Base-by-base conservation (phyloP, 1,140 invertebrate genomes). In the Cephus cinctus region DNA sequence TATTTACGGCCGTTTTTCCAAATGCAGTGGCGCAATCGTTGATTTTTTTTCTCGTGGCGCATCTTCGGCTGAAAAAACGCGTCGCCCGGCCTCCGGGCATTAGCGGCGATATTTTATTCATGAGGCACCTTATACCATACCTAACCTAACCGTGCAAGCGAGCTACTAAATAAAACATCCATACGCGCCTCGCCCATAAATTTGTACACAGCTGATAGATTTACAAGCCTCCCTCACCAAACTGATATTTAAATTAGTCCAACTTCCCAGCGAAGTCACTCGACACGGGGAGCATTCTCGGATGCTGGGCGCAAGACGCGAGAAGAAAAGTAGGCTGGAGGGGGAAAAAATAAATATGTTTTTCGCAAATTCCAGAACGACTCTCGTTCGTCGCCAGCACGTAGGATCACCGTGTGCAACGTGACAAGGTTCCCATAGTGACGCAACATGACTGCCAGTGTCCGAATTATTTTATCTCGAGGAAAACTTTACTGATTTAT, bases 201-300 rank as follows among this genome's bases (percentile, higher is more conserved):
- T 74, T 75, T 72, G 59, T 68, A 65, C 50, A 63, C 54, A 54
- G 60, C 69, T 63, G 73, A 76, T 76, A 75, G 73, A 76, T 75
- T 75, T 75, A 76, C 71, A 76, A 75, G 69, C 65, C 64, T 60
- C 66, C 64, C 67, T 65, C 57, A 61, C 65, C 61, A 67, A 75
- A 74, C 71, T 72, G 71, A 76, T 76, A 76, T 76, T 76, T 75
- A 76, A 76, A 76, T 76, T 76, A 75, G 72, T 72, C 63, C 61
- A 74, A 74, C 65, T 72, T 70, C 60, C 49, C 47, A 42, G 36
- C 50, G 49, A 49, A 56, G 55, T 63, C 53, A 62, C 60, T 67
- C 57, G 57, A 59, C 55, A 50, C 60, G 58, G 61, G 67, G 61
- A 65, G 59, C 47, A 4, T 19, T 21, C n/a, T n/a, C n/a, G n/a